phyloP scores from a whole-genome alignment of 1,140 invertebrate species.

The Portunus trituberculatus region DNA sequence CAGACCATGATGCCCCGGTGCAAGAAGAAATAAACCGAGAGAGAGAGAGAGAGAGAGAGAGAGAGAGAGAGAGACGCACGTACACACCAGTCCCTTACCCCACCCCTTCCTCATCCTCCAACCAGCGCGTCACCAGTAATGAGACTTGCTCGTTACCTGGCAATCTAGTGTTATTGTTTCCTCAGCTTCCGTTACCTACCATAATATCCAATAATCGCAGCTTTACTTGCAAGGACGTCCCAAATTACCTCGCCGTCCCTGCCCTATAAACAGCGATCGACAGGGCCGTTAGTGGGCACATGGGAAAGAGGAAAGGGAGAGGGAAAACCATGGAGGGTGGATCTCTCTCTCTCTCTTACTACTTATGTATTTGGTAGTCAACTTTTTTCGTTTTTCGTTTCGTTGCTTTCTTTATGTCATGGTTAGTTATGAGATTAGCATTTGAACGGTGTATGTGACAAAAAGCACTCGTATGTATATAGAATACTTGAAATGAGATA shows the following conservation, averaged over 20 bases:
- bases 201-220: constrained; percentile 23
- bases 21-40: too few relatives aligned
- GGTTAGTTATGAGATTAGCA: too few relatives aligned
- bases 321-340: not conserved
- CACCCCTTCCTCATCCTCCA: not conserved
- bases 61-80: too few relatives aligned
- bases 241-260: not conserved
- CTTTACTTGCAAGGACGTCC: constrained; percentile 7
- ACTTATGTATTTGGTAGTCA: too few relatives aligned
- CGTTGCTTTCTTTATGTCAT: too few relatives aligned
- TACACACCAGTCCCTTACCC: not conserved
- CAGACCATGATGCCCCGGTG: too few relatives aligned
- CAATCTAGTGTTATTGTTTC: constrained; percentile 13
- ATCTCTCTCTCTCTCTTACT: too few relatives aligned
- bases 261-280: not conserved
- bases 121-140: not conserved
- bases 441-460: too few relatives aligned
- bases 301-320: not conserved
- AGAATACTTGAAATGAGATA: too few relatives aligned
- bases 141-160: not conserved
- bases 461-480: too few relatives aligned
- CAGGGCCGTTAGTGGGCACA: not conserved
- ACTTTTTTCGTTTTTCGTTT: too few relatives aligned
- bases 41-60: too few relatives aligned
- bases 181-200: not conserved